Conservation (phyloP, 2,888 invertebrate species). For the Drosophila paranaensis region DNA sequence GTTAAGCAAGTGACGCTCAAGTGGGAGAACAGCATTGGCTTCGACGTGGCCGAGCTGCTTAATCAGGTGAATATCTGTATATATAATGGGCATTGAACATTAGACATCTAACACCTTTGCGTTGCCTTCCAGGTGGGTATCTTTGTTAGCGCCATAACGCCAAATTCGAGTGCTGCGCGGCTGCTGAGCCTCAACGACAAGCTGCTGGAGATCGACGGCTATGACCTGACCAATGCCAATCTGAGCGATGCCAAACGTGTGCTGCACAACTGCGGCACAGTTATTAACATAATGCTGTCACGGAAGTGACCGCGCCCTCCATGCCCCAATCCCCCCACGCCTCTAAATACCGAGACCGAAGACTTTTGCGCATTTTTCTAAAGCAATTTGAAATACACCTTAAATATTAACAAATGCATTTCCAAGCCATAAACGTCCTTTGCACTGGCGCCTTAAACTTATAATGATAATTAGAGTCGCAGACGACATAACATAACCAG, state of each 20-base stretch:
- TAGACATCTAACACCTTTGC: neutral
- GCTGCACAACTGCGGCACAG: constrained; percentile 76
- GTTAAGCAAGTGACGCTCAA: constrained; percentile 83
- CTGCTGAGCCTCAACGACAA: constrained; percentile 80
- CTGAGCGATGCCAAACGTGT: constrained; percentile 80
- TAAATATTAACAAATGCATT: constrained; percentile 49
- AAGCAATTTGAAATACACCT: constrained; percentile 59
- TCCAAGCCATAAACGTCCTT: constrained; percentile 47
- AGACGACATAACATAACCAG: constrained; percentile 15
- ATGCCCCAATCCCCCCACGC: constrained; percentile 14
- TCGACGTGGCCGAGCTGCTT: constrained; percentile 78
- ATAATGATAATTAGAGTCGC: constrained; percentile 20
- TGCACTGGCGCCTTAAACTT: constrained; percentile 45
- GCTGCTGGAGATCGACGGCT: constrained; percentile 83
- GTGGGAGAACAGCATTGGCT: constrained; percentile 80
- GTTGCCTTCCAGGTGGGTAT: constrained; percentile 71
- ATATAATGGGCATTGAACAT: neutral
- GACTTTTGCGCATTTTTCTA: constrained; percentile 80
- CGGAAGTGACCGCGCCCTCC: constrained; percentile 72
- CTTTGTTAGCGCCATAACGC: constrained; percentile 78
- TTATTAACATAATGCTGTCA: constrained; percentile 83
- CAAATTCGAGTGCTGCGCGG: constrained; percentile 78
- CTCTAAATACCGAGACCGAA: constrained; percentile 70
- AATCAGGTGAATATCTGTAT: constrained; percentile 69
- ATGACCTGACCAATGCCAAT: constrained; percentile 82